Base-by-base conservation (phyloP, 2,797 vertebrate species). In the Melanotaenia trifasciata region DNA sequence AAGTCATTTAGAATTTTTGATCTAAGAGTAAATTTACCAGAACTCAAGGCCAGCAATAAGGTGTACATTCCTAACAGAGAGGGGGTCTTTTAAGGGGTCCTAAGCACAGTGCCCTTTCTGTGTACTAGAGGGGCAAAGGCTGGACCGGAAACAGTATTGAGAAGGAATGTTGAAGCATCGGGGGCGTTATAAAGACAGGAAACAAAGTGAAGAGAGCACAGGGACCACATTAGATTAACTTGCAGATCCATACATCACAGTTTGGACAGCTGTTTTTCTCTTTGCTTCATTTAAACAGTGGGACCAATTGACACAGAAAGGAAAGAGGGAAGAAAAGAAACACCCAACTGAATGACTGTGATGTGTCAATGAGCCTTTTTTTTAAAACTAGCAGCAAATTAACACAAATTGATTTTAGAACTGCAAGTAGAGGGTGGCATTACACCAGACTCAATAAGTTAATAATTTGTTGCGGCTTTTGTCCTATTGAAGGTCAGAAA, bases 71-170 rank as follows among this genome's bases (percentile, higher is more conserved):
- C 45, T 53, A 35, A 67, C 11, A 69, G 22, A 24, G 12, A n/a
- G 38, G 18, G 56, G 20, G 69, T 74, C 51, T 64, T 57, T 36
- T 47, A 14, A 26, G 3, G 60, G 59, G 54, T 63, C 28, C 38
- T 63, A 11, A 24, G 62, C 72, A 38, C n/a, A 8, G 32, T 28
- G 45, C 64, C 67, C 0, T 9, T 51, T 50, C 24, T 56, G n/a
- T 28, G 45, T 65, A 74, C 50, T 13, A 8, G 64, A n/a, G 54
- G 78, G 51, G 13, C 0, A 13, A 54, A 50, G 72, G 38, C 60
- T 75, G 69, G 56, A 87, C 87, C 75, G 88, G 90, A 92, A 92
- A 81, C 76, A 87, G 64, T 79, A 80, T 78, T 70, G 70, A 50
- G 54, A 54, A 76, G 81, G 85, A 90, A 91, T 90, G 87, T 78